These are phyloP conservation scores for Leuciscus idus DNA, from an alignment of 2,113 vertebrate genomes.

Conservation along the genomic window DNA sequence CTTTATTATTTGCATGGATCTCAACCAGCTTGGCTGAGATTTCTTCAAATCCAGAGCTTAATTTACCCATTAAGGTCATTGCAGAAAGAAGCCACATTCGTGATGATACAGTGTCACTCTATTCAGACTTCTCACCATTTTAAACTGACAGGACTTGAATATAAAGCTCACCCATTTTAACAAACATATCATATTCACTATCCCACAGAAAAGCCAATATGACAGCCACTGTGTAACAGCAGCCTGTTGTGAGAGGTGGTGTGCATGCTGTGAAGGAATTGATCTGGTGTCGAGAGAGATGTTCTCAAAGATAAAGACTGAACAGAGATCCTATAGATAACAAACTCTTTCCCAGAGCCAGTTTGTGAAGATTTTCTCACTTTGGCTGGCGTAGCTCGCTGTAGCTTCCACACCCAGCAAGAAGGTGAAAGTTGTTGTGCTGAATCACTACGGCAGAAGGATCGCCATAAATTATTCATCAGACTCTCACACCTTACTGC, in stretches of 20 bases:
- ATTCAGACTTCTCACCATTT: neutral
- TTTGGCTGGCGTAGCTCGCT: neutral
- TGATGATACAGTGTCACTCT: neutral
- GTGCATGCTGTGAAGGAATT: conserved; percentile 28
- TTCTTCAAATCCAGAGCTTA: no score
- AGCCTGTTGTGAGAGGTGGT: neutral
- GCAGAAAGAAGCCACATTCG: neutral
- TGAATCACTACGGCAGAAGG: conserved; percentile 44
- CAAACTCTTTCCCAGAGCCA: neutral
- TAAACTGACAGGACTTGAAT: neutral
- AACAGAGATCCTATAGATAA: conserved; percentile 30
- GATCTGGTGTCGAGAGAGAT: conserved; percentile 23
- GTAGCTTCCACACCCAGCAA: neutral
- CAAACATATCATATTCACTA: neutral
- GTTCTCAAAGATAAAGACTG: conserved; percentile 25
- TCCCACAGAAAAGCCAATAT: conserved; percentile 9
- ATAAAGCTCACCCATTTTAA: conserved; percentile 5
- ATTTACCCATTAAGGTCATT: neutral
- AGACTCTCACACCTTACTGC: conserved; percentile 42
- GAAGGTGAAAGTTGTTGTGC: conserved; percentile 30
- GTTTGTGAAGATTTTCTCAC: conserved; percentile 19
- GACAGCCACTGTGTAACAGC: conserved; percentile 15
- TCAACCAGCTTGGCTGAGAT: no score
- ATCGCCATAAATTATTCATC: conserved; percentile 50
- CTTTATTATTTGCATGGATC: no score